phyloP scores from a whole-genome alignment of 2,888 invertebrate species.

The Folsomia manolachei region DNA sequence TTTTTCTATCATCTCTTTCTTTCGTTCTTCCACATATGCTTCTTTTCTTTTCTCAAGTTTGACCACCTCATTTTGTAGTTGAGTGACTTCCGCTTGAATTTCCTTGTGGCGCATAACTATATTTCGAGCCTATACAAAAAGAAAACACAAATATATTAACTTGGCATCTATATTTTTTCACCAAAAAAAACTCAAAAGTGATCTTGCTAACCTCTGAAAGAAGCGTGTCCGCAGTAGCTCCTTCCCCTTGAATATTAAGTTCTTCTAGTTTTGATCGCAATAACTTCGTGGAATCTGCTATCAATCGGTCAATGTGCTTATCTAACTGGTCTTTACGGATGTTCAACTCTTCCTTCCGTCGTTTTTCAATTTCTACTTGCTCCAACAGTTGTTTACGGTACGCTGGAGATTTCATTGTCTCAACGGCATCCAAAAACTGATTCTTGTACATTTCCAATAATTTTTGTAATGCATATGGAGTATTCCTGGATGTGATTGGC shows the following conservation, averaged over 20 bases:
- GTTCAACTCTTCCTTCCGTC: constrained; percentile 48
- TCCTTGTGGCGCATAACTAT: constrained; percentile 91
- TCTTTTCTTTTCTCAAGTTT: constrained; percentile 75
- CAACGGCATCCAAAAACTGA: constrained; percentile 80
- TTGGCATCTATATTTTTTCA: not conserved
- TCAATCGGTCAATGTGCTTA: constrained; percentile 86
- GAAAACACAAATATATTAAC: constrained; percentile 5
- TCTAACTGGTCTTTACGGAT: constrained; percentile 70
- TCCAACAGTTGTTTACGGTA: constrained; percentile 70
- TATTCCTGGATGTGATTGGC: constrained; percentile 76
- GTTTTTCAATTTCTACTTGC: constrained; percentile 79
- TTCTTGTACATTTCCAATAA: constrained; percentile 79
- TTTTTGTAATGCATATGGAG: constrained; percentile 82
- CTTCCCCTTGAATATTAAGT: constrained; percentile 59
- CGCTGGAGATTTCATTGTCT: constrained; percentile 75
- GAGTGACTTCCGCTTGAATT: constrained; percentile 81
- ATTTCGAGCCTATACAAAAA: constrained; percentile 54
- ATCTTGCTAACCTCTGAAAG: constrained; percentile 41
- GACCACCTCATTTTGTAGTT: constrained; percentile 72
- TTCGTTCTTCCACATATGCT: constrained; percentile 67
- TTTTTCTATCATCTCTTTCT: constrained; percentile 70
- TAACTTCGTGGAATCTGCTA: constrained; percentile 85
- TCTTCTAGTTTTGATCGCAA: constrained; percentile 87
- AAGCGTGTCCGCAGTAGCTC: constrained; percentile 47
- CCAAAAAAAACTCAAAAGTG: not conserved